Evolutionary conservation across 2,113 vertebrate species (phyloP), one percentile per base, ranked within the genome.

Genomic region (Albula goreensis): DNA sequence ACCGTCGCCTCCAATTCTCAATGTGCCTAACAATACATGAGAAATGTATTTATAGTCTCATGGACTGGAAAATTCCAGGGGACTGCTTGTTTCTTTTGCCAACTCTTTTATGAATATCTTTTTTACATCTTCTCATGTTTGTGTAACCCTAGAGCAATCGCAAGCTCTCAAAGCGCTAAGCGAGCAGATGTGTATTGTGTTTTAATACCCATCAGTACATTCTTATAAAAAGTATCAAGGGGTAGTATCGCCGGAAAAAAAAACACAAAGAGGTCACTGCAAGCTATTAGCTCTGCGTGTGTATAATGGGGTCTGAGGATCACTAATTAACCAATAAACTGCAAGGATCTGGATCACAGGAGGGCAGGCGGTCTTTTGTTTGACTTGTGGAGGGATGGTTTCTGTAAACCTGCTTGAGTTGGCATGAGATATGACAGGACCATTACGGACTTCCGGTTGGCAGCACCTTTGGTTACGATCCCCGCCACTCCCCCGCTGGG

Each of bases 391-490:
- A 90, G 78, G 86, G 48, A 49, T 70, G 83, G 49, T 82, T 85
- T 87, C 88, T 86, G 74, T 57, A 83, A 89, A 90, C 19, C 78
- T 89, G 86, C 83, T 81, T 89, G 85, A 88, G 89, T 90, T 80
- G 86, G 90, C 92, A 91, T 87, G 90, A 91, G 88, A 66, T 77
- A 88, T 90, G 93, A 94, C 91, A 88, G 88, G 87, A 79, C 87
- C 81, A 88, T 93, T 93, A 93, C 63, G 87, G 81, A 90, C 86
- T 93, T 94, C 93, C 94, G 92, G 92, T 91, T 87, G 83, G 88
- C 89, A 89, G 78, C 91, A 86, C 94, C 92, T 94, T 90, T 90
- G 90, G 85, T 92, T 87, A 92, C 92, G 91, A 15, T 51, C 51
- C 80, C 17, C 79, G 88, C 52, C 88, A 86, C 84, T 74, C 88